Base-by-base conservation (phyloP, 2,113 vertebrate genomes). In the Spea bombifrons region DNA sequence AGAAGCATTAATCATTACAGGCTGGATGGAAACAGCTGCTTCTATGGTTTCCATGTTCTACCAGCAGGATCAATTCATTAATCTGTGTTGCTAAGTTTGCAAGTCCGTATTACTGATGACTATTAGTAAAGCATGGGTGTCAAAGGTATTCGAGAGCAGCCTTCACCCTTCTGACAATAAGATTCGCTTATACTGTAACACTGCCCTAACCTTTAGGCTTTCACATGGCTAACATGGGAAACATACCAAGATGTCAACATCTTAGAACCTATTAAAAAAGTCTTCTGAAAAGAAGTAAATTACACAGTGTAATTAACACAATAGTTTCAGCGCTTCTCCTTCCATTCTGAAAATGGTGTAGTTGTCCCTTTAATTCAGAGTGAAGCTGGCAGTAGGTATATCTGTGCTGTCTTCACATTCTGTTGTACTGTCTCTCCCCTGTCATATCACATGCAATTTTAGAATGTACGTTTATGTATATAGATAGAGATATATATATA, bases 81-180 rank as follows among this genome's bases (percentile, higher is more conserved):
- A 66, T 65, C 53, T 73, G 59, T 53, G 73, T 66, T 64, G 55
- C 64, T 55, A 64, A 55, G 49, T 64, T 52, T 75, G 64, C n/a
- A 44, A 46, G 64, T 45, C 74, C 66, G 13, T 43, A 53, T 75
- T 61, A 75, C 30, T 30, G 30, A 30, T 30, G 30, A 30, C 30
- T 30, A 30, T 30, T 30, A 43, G 59, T 16, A 75, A 59, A 65
- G 50, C 17, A 75, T 43, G 47, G 57, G 46, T 48, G 30, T 30
- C 30, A 30, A 30, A 30, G 30, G 30, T 30, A 30, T 2, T 30
- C 30, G 30, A 30, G 30, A 30, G 30, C 30, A 30, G 30, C 30
- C 30, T 30, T 1, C 30, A 30, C 30, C 30, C 30, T 30, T 30
- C 30, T 1, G 30, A 30, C 30, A 30, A 30, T 30, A 30, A 30